Conservation (phyloP, 2,113 vertebrate genomes). For the Perognathus longimembris region DNA sequence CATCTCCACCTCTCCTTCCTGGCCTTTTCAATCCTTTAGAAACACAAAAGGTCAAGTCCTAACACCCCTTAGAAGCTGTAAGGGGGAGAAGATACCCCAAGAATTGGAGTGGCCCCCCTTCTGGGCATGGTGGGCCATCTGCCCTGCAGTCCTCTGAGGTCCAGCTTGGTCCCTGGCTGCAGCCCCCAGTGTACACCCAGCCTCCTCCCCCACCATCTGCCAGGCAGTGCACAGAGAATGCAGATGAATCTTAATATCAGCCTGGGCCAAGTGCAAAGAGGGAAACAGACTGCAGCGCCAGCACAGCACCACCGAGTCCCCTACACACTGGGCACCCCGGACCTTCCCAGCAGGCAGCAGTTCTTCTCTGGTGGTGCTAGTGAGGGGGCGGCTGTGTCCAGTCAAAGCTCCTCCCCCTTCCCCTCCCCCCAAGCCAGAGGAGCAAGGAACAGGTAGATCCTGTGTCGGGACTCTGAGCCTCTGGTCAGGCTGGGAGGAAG, state of each 20-base stretch:
- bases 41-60: slow-evolving; percentile 61
- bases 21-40: neutral
- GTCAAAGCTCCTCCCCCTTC: neutral
- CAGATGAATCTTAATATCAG: slow-evolving; percentile 82
- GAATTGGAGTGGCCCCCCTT: neutral
- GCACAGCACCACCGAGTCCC: slow-evolving; percentile 40
- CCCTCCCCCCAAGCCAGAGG: neutral
- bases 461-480: slow-evolving; percentile 54
- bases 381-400: neutral
- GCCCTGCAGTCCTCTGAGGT: slow-evolving; percentile 49
- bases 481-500: slow-evolving; percentile 57
- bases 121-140: neutral
- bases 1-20: neutral
- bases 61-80: neutral
- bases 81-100: neutral
- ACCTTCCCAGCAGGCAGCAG: neutral
- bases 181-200: slow-evolving; percentile 74
- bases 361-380: neutral
- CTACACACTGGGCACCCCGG: neutral
- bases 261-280: slow-evolving; percentile 78
- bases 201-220: slow-evolving; percentile 84
- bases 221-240: slow-evolving; percentile 76
- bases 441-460: slow-evolving; percentile 45
- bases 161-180: slow-evolving; percentile 62
- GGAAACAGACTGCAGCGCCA: slow-evolving; percentile 69